These are phyloP conservation scores for Ancistrus triradiatus DNA, from an alignment of 2,113 vertebrate species.

Conservation along the genomic window DNA sequence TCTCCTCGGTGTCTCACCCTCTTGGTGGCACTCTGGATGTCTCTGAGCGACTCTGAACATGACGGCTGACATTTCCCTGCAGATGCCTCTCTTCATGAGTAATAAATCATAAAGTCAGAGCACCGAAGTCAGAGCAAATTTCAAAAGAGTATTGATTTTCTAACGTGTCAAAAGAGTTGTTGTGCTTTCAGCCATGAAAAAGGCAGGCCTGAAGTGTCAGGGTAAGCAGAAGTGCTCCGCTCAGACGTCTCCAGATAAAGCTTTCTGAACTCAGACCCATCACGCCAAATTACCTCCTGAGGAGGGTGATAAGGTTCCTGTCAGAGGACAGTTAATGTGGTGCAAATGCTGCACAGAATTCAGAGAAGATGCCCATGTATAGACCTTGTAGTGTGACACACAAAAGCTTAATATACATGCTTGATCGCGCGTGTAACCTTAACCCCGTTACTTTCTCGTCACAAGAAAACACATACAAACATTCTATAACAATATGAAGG, in stretches of 20 bases:
- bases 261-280: constrained; percentile 22
- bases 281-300: constrained; percentile 29
- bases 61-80: constrained; percentile 31
- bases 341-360: constrained; percentile 1
- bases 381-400: too few relatives aligned
- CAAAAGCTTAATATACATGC: too few relatives aligned
- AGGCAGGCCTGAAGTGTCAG: constrained; percentile 21
- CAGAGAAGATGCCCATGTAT: neutral
- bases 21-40: constrained; percentile 1
- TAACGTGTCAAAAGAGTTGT: constrained; percentile 27
- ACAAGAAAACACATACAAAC: too few relatives aligned
- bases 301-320: constrained; percentile 25
- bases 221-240: constrained; percentile 28
- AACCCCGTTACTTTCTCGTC: too few relatives aligned
- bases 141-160: constrained; percentile 42
- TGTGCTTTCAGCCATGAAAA: constrained; percentile 9
- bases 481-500: too few relatives aligned
- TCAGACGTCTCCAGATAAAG: constrained; percentile 26
- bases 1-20: constrained; percentile 14
- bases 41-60: constrained; percentile 23
- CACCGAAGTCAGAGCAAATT: constrained; percentile 34
- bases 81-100: constrained; percentile 33
- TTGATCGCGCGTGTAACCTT: too few relatives aligned
- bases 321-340: neutral
- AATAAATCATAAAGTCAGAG: constrained; percentile 43